These are phyloP conservation scores for Corbicula japonica DNA, from an alignment of 2,888 invertebrate species.

Conservation along the genomic window DNA sequence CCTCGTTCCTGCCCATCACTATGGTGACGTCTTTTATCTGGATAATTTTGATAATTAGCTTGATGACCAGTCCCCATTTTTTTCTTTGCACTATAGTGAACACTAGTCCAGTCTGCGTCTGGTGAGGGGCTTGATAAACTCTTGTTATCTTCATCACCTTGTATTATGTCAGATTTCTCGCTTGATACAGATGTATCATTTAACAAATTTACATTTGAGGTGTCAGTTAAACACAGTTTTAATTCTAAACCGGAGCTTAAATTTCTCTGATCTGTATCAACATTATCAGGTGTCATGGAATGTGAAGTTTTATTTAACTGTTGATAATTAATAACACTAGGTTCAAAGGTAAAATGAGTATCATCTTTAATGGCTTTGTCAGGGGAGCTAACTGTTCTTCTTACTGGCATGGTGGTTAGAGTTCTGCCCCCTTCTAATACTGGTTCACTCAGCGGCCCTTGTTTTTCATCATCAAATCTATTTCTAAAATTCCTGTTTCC, in stretches of 20 bases:
- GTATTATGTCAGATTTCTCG: slow-evolving; percentile 29
- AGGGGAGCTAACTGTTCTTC: slow-evolving; percentile 42
- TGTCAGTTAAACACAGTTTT: slow-evolving; percentile 36
- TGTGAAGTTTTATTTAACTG: slow-evolving; percentile 1
- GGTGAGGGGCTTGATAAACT: slow-evolving; percentile 21
- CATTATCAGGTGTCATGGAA: neutral
- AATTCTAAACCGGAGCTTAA: slow-evolving; percentile 12
- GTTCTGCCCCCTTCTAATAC: slow-evolving; percentile 2
- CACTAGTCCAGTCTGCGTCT: slow-evolving; percentile 42
- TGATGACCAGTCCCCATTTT: slow-evolving; percentile 21
- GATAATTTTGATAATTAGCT: slow-evolving; percentile 20
- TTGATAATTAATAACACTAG: slow-evolving; percentile 2
- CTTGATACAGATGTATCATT: neutral
- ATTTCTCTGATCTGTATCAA: slow-evolving; percentile 1
- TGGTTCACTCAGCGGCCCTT: slow-evolving; percentile 23
- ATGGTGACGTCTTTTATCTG: neutral
- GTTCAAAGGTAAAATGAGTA: slow-evolving; percentile 25
- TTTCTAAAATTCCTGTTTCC: slow-evolving; percentile 33
- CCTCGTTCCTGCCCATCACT: slow-evolving; percentile 1
- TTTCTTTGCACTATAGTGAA: slow-evolving; percentile 43
- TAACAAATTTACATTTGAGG: neutral
- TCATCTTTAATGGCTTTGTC: slow-evolving; percentile 32
- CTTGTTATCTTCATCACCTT: neutral
- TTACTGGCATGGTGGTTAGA: slow-evolving; percentile 6
- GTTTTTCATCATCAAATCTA: slow-evolving; percentile 19